Base-by-base conservation (phyloP, 2,113 vertebrate genomes). In the Psettodes erumei region DNA sequence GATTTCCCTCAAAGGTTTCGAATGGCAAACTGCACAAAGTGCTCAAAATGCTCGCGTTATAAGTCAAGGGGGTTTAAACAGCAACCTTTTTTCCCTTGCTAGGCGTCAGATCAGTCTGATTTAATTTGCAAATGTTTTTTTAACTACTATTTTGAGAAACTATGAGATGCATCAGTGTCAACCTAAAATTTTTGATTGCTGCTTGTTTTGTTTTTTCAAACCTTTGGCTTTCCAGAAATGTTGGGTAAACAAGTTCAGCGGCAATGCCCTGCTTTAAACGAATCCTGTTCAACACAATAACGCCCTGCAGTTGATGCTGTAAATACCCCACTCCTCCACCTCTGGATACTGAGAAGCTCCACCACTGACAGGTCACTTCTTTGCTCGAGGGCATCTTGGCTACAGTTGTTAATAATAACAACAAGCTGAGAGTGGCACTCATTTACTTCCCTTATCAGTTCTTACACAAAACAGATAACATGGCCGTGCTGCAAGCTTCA, bases 1-100 rank as follows among this genome's bases (percentile, higher is more conserved):
- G n/a, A 66, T 33, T 61, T 55, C 62, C 19, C 37, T 64, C 53
- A 40, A 74, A 64, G 21, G 10, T 48, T 70, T 47, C n/a, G n/a
- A n/a, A n/a, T n/a, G n/a, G n/a, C n/a, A n/a, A 18, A 68, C 28
- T 43, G n/a, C 0, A n/a, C 45, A 25, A 61, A 51, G 25, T 9
- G 16, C 30, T 61, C 50, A 23, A 64, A 67, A 50, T 13, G 3
- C 32, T 47, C 15, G 3, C 60, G 51, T 69, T 53, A n/a, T 51
- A 33, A 16, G 60, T 8, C 21, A 33, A 56, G n/a, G 7, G 16
- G 23, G 58, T 50, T 27, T 61, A 27, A 70, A 61, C 40, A 38
- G 6, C 16, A n/a, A 2, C 32, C 38, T 10, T 8, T 27, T 25
- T 47, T 15, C 8, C 9, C 8, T 19, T 11, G 19, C 23, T 28